Percentiles rank a stretch among this genome's conserved stretches.
These are phyloP conservation scores for Andricus curvator DNA, from an alignment of 2,888 invertebrate genomes.

Conservation along the genomic window DNA sequence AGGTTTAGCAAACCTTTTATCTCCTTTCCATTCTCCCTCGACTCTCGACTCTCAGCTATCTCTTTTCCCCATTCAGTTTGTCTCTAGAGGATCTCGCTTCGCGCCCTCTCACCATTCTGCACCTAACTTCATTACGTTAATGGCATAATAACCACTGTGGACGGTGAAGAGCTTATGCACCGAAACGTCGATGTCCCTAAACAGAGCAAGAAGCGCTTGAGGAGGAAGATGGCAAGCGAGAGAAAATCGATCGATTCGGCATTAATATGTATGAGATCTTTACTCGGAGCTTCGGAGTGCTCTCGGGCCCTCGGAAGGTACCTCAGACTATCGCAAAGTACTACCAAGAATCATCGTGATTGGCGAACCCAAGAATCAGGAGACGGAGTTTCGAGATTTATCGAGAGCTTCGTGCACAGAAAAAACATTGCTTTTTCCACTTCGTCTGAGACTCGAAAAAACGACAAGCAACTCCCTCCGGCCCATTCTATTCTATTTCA, in stretches of 20 bases:
- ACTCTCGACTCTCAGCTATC: slow-evolving; percentile 40
- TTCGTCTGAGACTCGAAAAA: slow-evolving; percentile 3
- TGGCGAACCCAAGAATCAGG: slow-evolving; percentile 24
- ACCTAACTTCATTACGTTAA: slow-evolving; percentile 76
- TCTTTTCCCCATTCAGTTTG: slow-evolving; percentile 30
- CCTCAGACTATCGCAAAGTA: slow-evolving; percentile 49
- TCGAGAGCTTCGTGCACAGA: slow-evolving; percentile 13
- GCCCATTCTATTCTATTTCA: neutral
- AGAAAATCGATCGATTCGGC: slow-evolving; percentile 69
- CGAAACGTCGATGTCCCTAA: slow-evolving; percentile 68
- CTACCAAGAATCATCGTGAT: slow-evolving; percentile 57
- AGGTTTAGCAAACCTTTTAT: slow-evolving; percentile 58
- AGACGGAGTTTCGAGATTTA: slow-evolving; percentile 39
- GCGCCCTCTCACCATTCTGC: slow-evolving; percentile 56
- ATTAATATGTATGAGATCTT: slow-evolving; percentile 76
- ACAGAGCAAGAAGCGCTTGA: slow-evolving; percentile 65
- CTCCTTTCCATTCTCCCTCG: slow-evolving; percentile 51
- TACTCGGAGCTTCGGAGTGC: slow-evolving; percentile 31
- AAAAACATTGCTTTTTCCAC: slow-evolving; percentile 39
- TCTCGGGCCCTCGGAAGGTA: slow-evolving; percentile 11
- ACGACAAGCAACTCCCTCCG: neutral
- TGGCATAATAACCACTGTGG: slow-evolving; percentile 76
- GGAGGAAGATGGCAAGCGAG: slow-evolving; percentile 45
- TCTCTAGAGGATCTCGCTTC: slow-evolving; percentile 41
- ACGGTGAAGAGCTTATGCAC: slow-evolving; percentile 69